Evolutionary conservation across 2,113 vertebrate species (phyloP).

Genomic region (Syngnathus scovelli): DNA sequence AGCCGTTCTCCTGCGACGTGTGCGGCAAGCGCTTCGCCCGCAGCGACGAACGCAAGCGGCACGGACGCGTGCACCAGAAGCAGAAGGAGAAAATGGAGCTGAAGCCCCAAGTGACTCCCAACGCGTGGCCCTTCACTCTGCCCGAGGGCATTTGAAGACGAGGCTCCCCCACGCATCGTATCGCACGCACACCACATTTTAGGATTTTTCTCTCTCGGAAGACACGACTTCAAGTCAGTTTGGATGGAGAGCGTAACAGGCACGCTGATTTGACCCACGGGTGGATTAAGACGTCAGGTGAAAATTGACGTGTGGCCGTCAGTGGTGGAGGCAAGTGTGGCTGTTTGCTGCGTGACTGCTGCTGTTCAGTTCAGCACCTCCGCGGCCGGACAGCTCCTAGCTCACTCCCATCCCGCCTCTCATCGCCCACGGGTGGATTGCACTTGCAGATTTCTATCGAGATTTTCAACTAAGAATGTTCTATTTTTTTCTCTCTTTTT

Average conservation of each 20-base stretch:
- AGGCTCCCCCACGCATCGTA: conserved; percentile 13
- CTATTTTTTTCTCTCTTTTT: conserved; percentile 69
- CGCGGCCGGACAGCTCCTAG: conserved; percentile 67
- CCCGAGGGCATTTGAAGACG: conserved; percentile 72
- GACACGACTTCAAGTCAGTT: conserved; percentile 51
- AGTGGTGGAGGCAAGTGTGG: conserved; percentile 42
- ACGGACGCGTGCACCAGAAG: conserved; percentile 92
- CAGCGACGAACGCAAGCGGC: conserved; percentile 90
- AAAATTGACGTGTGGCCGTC: conserved; percentile 50
- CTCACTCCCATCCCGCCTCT: conserved; percentile 51
- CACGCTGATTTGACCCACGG: conserved; percentile 43
- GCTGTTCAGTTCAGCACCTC: conserved; percentile 64
- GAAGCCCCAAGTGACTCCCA: conserved; percentile 77
- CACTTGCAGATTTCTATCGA: conserved; percentile 63
- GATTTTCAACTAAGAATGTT: conserved; percentile 51
- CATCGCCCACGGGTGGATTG: conserved; percentile 60
- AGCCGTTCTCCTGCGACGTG: conserved; percentile 94
- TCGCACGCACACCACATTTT: conserved; percentile 24
- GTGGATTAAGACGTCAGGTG: conserved; percentile 45
- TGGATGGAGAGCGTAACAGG: conserved; percentile 21
- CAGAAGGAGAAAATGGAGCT: conserved; percentile 93
- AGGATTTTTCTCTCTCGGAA: conserved; percentile 74
- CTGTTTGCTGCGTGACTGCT: conserved; percentile 58
- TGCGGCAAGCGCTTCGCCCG: conserved; percentile 93
- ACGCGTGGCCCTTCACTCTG: conserved; percentile 70